Conservation (phyloP, 1,140 invertebrate species). For the Drosophila orosa region DNA sequence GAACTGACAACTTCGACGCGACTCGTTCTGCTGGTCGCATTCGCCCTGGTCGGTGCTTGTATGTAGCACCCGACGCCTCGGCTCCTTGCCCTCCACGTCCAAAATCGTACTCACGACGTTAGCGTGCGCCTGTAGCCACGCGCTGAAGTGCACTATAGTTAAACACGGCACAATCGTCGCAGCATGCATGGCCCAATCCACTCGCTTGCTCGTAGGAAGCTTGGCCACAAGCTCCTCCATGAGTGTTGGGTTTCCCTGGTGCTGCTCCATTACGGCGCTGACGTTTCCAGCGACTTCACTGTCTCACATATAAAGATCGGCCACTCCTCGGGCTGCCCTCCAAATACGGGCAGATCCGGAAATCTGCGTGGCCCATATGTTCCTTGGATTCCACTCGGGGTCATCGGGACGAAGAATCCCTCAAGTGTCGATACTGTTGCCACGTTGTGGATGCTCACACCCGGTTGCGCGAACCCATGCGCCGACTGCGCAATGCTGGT, state of each 20-base stretch:
- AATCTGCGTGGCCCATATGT: no score
- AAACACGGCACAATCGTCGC: background rate
- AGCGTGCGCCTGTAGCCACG: background rate
- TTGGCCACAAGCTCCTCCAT: constrained; percentile 7
- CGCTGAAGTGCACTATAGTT: background rate
- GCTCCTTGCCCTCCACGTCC: background rate
- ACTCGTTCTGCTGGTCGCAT: background rate
- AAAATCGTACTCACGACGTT: background rate
- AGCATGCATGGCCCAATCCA: constrained; percentile 10
- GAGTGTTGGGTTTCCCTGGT: background rate
- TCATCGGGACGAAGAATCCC: background rate
- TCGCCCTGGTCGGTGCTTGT: background rate
- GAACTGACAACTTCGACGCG: background rate
- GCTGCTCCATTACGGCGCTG: background rate
- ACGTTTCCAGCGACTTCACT: no score
- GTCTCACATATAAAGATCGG: background rate
- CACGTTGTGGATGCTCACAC: background rate
- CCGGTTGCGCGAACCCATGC: background rate
- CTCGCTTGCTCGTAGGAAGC: constrained; percentile 4
- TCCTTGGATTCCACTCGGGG: background rate
- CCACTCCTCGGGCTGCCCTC: background rate
- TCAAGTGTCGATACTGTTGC: background rate
- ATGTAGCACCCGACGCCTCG: background rate
- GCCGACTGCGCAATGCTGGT: background rate
- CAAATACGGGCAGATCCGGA: background rate